Percentiles rank a stretch among this genome's conserved stretches.
These are phyloP conservation scores for Castor canadensis DNA, from an alignment of 2,113 vertebrate genomes.

Conservation along the genomic window DNA sequence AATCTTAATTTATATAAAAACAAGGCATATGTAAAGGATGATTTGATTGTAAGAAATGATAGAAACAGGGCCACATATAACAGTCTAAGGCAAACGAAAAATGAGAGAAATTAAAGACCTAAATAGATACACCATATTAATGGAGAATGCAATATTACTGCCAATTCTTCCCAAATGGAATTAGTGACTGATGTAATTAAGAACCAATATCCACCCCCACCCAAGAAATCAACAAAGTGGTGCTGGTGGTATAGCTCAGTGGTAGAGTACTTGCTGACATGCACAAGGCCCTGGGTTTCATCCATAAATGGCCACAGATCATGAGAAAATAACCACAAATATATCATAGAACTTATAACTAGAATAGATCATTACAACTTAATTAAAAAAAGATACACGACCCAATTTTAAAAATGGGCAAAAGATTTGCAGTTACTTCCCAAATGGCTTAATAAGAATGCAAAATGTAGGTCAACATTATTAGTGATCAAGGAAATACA, in stretches of 20 bases:
- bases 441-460: slow-evolving; percentile 12
- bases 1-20: slow-evolving; percentile 17
- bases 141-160: not conserved
- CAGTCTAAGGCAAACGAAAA: not conserved
- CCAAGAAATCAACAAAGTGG: not conserved
- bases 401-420: not conserved
- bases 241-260: not conserved
- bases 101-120: slow-evolving; percentile 8
- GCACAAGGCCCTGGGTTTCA: not conserved
- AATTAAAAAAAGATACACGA: not conserved
- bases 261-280: too few relatives aligned
- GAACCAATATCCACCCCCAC: not conserved
- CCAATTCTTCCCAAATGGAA: not conserved
- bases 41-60: not conserved
- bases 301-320: not conserved
- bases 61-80: not conserved
- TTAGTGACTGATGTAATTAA: not conserved
- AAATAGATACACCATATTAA: not conserved
- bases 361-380: not conserved
- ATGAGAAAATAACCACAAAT: not conserved
- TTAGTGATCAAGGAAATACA: not conserved
- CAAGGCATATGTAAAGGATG: not conserved
- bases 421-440: not conserved
- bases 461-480: not conserved
- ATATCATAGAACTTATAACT: not conserved